A percentile compares a stretch with the other conserved stretches of the same genome.
Conservation (phyloP, 2,113 vertebrate genomes). For the Salvelinus sp. region DNA sequence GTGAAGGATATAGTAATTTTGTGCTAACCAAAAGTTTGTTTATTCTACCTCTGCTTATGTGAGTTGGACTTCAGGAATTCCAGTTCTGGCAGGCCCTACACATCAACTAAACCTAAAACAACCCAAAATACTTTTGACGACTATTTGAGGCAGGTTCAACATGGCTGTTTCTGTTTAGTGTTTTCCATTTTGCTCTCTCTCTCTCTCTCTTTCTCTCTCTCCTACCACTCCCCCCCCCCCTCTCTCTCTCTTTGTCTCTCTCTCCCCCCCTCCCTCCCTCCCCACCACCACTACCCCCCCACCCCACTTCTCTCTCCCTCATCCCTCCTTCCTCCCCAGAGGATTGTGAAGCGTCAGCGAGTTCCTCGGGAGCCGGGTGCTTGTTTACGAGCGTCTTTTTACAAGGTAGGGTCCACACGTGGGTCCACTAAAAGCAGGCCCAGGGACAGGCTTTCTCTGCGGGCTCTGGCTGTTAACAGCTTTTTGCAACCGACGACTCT, state of each 20-base stretch:
- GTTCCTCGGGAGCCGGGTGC: slow-evolving; percentile 56
- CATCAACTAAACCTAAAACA: neutral
- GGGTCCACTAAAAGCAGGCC: slow-evolving; percentile 65
- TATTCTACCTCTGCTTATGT: neutral
- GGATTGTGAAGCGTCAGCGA: slow-evolving; percentile 66
- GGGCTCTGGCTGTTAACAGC: slow-evolving; percentile 61
- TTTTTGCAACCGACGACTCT: slow-evolving; percentile 40
- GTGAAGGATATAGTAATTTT: neutral
- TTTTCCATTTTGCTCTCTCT: slow-evolving; percentile 3
- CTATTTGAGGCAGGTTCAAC: neutral
- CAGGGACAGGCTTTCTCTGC: slow-evolving; percentile 64
- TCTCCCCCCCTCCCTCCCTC: neutral
- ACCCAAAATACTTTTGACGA: neutral
- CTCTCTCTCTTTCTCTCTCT: neutral
- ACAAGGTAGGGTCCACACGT: slow-evolving; percentile 61
- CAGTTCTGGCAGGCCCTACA: neutral
- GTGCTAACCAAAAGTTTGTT: neutral
- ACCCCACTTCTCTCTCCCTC: slow-evolving; percentile 10
- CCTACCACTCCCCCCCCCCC: neutral
- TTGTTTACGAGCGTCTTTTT: slow-evolving; percentile 69
- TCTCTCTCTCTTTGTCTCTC: neutral
- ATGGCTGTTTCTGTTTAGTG: neutral
- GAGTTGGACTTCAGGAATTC: neutral
- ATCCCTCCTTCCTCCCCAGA: slow-evolving; percentile 9
- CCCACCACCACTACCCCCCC: neutral